Percentiles rank a stretch among this genome's conserved stretches.
Evolutionary conservation across 1,140 invertebrate species (phyloP).

Genomic region (Dendroctonus ponderosae): DNA sequence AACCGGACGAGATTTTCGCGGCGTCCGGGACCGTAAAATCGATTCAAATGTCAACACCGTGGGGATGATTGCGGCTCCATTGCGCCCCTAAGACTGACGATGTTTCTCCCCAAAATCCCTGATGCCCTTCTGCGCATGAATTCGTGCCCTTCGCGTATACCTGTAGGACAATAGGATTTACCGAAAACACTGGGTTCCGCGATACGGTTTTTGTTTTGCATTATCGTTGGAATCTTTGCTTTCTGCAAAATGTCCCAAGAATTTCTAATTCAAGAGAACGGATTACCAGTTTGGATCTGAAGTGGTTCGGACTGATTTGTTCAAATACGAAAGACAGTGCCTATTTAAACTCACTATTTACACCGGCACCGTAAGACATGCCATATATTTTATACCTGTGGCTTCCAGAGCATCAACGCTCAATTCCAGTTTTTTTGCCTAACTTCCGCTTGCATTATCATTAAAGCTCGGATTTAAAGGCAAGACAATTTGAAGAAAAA

Average conservation of each 20-base stretch:
- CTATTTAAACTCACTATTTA: too few species aligned
- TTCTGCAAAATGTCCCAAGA: neutral
- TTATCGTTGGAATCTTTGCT: conserved; percentile 18
- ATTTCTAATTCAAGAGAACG: neutral
- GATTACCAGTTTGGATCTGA: neutral
- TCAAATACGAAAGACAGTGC: too few species aligned
- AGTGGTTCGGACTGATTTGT: too few species aligned
- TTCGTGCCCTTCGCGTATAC: conserved; percentile 37
- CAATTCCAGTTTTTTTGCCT: too few species aligned
- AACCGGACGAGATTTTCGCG: conserved; percentile 28
- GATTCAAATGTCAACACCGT: conserved; percentile 26
- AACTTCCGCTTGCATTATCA: too few species aligned
- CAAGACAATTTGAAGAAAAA: too few species aligned
- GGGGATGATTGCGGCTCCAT: conserved; percentile 40
- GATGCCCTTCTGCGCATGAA: conserved; percentile 38
- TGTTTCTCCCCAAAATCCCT: conserved; percentile 40
- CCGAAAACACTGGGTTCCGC: conserved; percentile 25
- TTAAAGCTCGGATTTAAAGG: too few species aligned
- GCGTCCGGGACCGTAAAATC: conserved; percentile 14
- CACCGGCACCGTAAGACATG: too few species aligned
- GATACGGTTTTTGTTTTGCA: conserved; percentile 36
- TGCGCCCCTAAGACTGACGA: conserved; percentile 44
- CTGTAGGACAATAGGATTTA: conserved; percentile 41
- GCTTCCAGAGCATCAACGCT: too few species aligned
- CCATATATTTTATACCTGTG: too few species aligned